A percentile compares a stretch with the other conserved stretches of the same genome.
Conservation (phyloP, 2,113 vertebrate species). For the Azemiops feae region DNA sequence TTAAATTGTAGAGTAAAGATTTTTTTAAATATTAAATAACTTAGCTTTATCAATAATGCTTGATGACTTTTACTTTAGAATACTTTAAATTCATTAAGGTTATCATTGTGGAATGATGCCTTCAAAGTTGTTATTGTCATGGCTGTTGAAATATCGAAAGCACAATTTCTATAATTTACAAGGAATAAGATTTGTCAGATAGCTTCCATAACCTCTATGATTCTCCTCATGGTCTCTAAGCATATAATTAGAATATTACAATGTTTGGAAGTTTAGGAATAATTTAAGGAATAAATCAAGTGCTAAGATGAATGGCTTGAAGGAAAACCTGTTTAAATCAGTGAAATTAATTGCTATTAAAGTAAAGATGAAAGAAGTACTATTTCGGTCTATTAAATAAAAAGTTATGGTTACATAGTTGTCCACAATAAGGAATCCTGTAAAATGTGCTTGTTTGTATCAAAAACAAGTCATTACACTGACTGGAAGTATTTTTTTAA, state of each 20-base stretch:
- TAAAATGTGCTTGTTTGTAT: not conserved
- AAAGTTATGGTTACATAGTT: not conserved
- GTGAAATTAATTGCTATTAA: not conserved
- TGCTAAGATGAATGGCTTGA: not conserved
- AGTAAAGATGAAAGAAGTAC: not conserved
- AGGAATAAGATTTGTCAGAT: not conserved
- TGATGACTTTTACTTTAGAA: not conserved
- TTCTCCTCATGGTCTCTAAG: not conserved
- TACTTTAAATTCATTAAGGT: not conserved
- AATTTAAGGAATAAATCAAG: not conserved
- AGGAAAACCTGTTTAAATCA: not conserved
- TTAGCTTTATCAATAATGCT: not conserved
- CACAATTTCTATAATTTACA: not conserved
- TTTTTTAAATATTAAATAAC: not conserved
- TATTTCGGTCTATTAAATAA: not conserved
- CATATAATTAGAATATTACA: not conserved
- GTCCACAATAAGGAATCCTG: not conserved
- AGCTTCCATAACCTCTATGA: not conserved
- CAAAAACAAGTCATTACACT: not conserved
- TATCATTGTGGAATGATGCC: not conserved
- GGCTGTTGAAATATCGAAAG: not conserved
- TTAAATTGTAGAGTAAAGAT: constrained; percentile 57
- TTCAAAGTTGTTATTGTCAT: not conserved
- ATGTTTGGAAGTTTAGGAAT: not conserved
- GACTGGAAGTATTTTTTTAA: not conserved